A percentile compares a stretch with the other conserved stretches of the same genome.
phyloP scores from a whole-genome alignment of 2,888 invertebrate genomes.

The Harpagoxenus sublaevis region DNA sequence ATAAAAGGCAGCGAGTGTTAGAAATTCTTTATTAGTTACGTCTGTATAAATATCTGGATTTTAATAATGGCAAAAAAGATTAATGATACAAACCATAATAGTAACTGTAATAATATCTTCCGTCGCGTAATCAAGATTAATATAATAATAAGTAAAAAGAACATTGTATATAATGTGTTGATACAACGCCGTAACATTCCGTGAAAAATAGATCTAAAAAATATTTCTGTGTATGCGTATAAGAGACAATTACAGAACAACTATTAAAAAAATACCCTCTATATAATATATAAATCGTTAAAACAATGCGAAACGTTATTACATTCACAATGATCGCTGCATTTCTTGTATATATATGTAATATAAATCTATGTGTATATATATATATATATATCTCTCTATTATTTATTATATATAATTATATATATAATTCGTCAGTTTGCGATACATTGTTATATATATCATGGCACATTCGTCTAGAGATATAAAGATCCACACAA shows the following conservation, averaged over 20 bases:
- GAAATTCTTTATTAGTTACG: slow-evolving; percentile 62
- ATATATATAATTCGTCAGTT: slow-evolving; percentile 28
- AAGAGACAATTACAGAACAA: slow-evolving; percentile 42
- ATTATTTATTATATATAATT: slow-evolving; percentile 14
- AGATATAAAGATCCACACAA: slow-evolving; percentile 38
- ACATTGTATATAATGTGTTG: slow-evolving; percentile 68
- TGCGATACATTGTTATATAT: slow-evolving; percentile 15
- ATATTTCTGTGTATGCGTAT: slow-evolving; percentile 35
- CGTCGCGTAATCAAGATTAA: slow-evolving; percentile 60
- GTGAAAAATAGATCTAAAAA: slow-evolving; percentile 69
- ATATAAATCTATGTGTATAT: background rate
- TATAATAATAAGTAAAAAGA: slow-evolving; percentile 64
- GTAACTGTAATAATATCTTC: slow-evolving; percentile 40
- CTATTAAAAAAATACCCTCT: slow-evolving; percentile 52
- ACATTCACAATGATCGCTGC: slow-evolving; percentile 18
- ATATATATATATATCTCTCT: slow-evolving; percentile 7
- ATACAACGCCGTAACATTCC: slow-evolving; percentile 80
- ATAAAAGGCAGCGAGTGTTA: slow-evolving; percentile 54
- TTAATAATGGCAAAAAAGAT: slow-evolving; percentile 30
- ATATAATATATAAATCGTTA: slow-evolving; percentile 51
- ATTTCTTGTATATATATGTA: slow-evolving; percentile 11
- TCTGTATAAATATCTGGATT: slow-evolving; percentile 47
- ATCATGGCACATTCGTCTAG: slow-evolving; percentile 59
- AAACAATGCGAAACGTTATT: slow-evolving; percentile 41
- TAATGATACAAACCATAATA: slow-evolving; percentile 59